Conservation (phyloP, 2,888 invertebrate species). For the Tigriopus californicus region DNA sequence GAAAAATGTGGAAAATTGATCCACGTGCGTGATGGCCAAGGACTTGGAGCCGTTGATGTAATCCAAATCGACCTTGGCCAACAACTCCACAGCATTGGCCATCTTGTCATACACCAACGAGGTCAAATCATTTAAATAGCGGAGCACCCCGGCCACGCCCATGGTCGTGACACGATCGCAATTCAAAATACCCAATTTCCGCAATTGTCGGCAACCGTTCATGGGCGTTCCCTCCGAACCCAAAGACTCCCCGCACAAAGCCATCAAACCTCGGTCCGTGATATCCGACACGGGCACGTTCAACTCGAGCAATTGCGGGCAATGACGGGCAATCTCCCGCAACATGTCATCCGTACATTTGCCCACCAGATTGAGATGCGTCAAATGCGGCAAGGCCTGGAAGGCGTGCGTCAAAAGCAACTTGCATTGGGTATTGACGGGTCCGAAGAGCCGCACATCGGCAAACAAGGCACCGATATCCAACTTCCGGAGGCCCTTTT, state of each 20-base stretch:
- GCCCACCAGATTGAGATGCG: not conserved
- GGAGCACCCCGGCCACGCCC: not conserved
- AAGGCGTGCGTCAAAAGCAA: not conserved
- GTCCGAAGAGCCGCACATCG: not conserved
- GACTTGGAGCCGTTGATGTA: not conserved
- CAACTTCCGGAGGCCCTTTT: not conserved
- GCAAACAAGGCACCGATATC: not conserved
- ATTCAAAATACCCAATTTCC: not conserved
- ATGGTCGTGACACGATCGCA: not conserved
- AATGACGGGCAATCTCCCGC: not conserved
- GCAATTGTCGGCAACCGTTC: not conserved
- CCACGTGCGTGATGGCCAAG: not conserved
- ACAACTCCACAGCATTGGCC: not conserved
- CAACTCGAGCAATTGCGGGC: not conserved
- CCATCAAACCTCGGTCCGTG: not conserved
- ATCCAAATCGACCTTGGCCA: not conserved
- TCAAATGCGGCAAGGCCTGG: not conserved
- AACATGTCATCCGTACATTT: slow-evolving; percentile 1
- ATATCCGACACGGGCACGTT: not conserved
- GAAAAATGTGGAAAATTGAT: not conserved
- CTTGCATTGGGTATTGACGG: not conserved
- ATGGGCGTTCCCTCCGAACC: not conserved
- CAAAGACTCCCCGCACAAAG: not conserved
- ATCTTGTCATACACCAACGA: not conserved
- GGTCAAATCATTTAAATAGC: not conserved